Evolutionary conservation across 2,113 vertebrate species (phyloP), one percentile per base, ranked within the genome.

Genomic region (Gasterosteus aculeatus): DNA sequence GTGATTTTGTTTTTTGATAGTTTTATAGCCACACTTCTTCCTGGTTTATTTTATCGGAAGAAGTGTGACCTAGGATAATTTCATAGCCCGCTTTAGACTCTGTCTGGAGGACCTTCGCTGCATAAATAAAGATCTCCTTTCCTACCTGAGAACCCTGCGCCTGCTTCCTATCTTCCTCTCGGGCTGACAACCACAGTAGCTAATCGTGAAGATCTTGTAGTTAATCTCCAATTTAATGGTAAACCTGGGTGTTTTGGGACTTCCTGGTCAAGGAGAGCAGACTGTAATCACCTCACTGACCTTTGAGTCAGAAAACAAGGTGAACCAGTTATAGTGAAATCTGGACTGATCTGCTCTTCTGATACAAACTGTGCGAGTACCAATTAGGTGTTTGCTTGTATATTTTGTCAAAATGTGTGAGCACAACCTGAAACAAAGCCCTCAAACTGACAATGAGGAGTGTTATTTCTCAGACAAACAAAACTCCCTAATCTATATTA

Each of bases 111-210:
- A n/a, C n/a, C n/a, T n/a, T n/a, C n/a, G n/a, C n/a, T n/a, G n/a
- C n/a, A n/a, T n/a, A n/a, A n/a, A n/a, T n/a, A n/a, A n/a, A n/a
- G n/a, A n/a, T n/a, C n/a, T n/a, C n/a, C n/a, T n/a, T n/a, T n/a
- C n/a, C n/a, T n/a, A n/a, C n/a, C n/a, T n/a, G n/a, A n/a, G n/a
- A n/a, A n/a, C n/a, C n/a, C n/a, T n/a, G n/a, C n/a, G n/a, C n/a
- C n/a, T n/a, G n/a, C n/a, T n/a, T n/a, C n/a, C n/a, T n/a, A n/a
- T n/a, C n/a, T n/a, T n/a, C n/a, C n/a, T n/a, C n/a, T n/a, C n/a
- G n/a, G n/a, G n/a, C n/a, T n/a, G n/a, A n/a, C n/a, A n/a, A 69
- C 90, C 72, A 82, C 87, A 87, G 87, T 86, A 90, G 89, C 86
- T 85, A 86, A 89, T 56, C 70, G 19, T 51, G 86, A 77, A 85